phyloP scores from a whole-genome alignment of 2,113 vertebrate species.

The Casuarius casuarius region DNA sequence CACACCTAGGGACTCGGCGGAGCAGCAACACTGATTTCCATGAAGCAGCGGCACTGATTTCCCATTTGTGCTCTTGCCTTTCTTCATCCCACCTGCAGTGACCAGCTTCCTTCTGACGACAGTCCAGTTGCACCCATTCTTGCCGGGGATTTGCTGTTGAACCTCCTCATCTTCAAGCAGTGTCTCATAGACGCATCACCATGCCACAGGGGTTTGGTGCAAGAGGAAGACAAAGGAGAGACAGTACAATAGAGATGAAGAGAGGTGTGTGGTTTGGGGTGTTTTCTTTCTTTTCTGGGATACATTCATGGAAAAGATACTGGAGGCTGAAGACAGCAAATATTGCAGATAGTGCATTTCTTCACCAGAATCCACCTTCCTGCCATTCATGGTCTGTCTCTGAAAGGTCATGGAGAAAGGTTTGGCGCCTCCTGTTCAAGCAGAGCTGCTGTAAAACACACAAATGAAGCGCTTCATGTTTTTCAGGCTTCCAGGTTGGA shows the following conservation, averaged over 20 bases:
- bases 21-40: neutral
- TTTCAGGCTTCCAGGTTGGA: neutral
- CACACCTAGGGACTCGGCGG: accelerated
- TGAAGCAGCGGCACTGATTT: neutral
- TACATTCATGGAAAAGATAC: neutral
- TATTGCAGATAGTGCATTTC: neutral
- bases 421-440: neutral
- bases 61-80: no score
- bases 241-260: neutral
- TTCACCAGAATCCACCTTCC: neutral
- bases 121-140: neutral
- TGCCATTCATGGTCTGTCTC: neutral
- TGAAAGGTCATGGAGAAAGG: neutral
- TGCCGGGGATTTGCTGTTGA: neutral
- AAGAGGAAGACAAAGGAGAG: neutral
- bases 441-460: neutral
- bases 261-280: neutral
- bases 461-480: neutral
- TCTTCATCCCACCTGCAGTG: neutral
- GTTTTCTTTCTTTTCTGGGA: neutral
- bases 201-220: neutral
- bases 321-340: neutral
- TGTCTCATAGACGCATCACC: neutral
- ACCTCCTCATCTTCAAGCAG: neutral
- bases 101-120: neutral